Evolutionary conservation across 2,888 invertebrate genomes (phyloP).

Genomic region (Drosophila formosana): DNA sequence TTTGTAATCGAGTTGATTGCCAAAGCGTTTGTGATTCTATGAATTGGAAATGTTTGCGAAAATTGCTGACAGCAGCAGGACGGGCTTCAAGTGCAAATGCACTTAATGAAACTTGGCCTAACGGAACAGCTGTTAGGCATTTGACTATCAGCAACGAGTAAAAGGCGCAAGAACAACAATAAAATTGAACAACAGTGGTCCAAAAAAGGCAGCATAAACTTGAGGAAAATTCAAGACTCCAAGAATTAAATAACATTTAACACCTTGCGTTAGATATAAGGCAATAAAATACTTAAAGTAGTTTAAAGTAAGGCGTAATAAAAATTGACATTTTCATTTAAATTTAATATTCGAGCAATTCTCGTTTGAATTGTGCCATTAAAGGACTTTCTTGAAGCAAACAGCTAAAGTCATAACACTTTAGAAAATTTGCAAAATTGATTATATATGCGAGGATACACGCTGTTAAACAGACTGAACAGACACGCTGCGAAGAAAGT

Average conservation of each 20-base stretch:
- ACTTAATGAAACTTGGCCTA: constrained; percentile 19
- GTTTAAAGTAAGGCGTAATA: too few species aligned
- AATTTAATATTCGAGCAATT: not conserved
- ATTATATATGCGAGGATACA: not conserved
- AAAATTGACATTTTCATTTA: too few species aligned
- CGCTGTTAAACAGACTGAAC: constrained; percentile 24
- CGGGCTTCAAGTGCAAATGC: constrained; percentile 2
- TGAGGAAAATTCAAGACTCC: too few species aligned
- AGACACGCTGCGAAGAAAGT: constrained; percentile 20
- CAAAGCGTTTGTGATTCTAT: constrained; percentile 19
- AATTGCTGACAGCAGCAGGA: constrained; percentile 26
- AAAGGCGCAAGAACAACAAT: not conserved
- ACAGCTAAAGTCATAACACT: constrained; percentile 4
- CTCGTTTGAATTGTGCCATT: not conserved
- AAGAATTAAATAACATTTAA: too few species aligned
- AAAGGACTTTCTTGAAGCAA: not conserved
- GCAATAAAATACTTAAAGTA: too few species aligned
- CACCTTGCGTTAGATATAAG: too few species aligned
- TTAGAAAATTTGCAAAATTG: constrained; percentile 14
- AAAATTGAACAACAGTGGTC: not conserved
- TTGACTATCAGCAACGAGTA: not conserved
- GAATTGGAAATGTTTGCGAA: constrained; percentile 27
- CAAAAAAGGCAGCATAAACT: too few species aligned
- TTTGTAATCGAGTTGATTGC: constrained; percentile 26
- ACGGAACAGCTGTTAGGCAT: constrained; percentile 4